phyloP scores from a whole-genome alignment of 2,888 invertebrate species.

The Theretra japonica region DNA sequence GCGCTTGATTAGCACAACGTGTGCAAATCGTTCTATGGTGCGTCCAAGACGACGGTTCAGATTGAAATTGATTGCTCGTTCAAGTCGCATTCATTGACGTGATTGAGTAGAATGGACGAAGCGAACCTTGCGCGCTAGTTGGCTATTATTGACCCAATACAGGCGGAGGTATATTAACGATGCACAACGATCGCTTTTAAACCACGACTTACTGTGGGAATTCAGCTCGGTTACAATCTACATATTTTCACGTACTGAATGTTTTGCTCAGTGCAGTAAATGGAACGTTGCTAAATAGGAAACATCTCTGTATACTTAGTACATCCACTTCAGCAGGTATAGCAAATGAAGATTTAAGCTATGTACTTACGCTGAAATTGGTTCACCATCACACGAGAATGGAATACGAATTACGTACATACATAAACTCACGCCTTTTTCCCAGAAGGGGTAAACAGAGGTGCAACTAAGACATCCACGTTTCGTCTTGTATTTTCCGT shows the following conservation, averaged over 20 bases:
- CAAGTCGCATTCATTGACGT: conserved; percentile 71
- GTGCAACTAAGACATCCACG: no score
- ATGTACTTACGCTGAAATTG: no score
- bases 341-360: no score
- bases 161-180: conserved; percentile 40
- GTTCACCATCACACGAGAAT: no score
- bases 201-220: conserved; percentile 43
- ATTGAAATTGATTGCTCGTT: conserved; percentile 77
- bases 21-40: conserved; percentile 70
- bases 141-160: conserved; percentile 56
- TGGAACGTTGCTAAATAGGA: background rate
- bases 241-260: conserved; percentile 39
- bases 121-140: conserved; percentile 69
- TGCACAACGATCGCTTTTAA: conserved; percentile 45
- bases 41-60: conserved; percentile 48
- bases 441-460: no score
- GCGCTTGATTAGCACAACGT: conserved; percentile 82
- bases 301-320: background rate
- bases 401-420: no score
- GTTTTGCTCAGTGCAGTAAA: conserved; percentile 1
- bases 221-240: conserved; percentile 26
- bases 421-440: no score
- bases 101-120: conserved; percentile 75
- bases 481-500: no score
- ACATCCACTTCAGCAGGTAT: no score